Base-by-base conservation (phyloP, 2,797 vertebrate species). In the Centropyge bicolor region DNA sequence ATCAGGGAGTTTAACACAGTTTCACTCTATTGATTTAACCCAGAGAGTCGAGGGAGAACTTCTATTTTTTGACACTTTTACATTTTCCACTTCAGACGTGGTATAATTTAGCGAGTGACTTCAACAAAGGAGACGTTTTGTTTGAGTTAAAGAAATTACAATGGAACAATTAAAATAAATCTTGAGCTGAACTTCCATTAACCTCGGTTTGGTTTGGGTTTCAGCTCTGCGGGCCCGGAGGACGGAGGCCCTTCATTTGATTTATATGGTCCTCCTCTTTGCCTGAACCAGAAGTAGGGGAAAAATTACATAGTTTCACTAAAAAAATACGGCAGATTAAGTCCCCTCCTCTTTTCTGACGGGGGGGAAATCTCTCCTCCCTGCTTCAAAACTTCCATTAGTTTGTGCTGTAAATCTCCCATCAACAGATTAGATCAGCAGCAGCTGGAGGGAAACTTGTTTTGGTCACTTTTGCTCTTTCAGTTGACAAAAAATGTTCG, bases 111-210 rank as follows among this genome's bases (percentile, higher is more conserved):
- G 70, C 27, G 54, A 75, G 72, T 88, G 73, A 76, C 75, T 89
- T 94, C 90, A 94, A 93, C 88, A 93, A 92, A 92, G 80, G 85
- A 83, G 93, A 93, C 92, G 75, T 91, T 95, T 94, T 95, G 92
- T 95, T 95, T 93, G 86, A 93, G 87, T 89, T 88, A 59, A 78
- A 91, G 76, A 95, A 93, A 92, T 93, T 93, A 93, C 91, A 93
- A 91, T 90, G 88, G 76, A 92, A 91, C 87, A 95, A 95, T 94
- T 95, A 93, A 95, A 95, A 95, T 95, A 95, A 95, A 95, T 95
- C 94, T 93, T 78, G 84, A 80, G 79, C 41, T 94, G 94, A 93
- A 94, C 94, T 95, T 92, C 89, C 92, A 93, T 93, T 95, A 94
- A 95, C 94, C 94, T 88, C 82, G 11, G 38, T 84, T 88, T 82